Evolutionary conservation across 2,113 vertebrate species (phyloP), one percentile per base, ranked within the genome.

Genomic region (Rhadina sibilatrix): DNA sequence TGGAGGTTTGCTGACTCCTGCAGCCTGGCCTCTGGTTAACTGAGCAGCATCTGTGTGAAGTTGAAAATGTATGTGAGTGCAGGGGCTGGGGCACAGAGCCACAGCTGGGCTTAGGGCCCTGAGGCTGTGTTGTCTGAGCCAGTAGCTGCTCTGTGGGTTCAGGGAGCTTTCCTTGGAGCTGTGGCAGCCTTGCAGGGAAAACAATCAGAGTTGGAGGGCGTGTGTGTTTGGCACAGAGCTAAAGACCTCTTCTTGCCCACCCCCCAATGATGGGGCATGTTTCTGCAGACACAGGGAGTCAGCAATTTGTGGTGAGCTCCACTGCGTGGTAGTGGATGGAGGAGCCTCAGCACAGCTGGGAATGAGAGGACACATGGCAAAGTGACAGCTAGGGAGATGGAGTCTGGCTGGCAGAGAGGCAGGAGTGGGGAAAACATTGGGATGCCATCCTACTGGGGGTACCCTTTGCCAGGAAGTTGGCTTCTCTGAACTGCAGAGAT

Each of bases 231-330:
- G 72, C 72, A 78, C 13, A 37, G 64, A 78, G n/a, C 35, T 77
- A 24, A 69, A 60, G 61, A 16, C 22, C 17, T 18, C 37, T 86
- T 60, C 50, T 71, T 0, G 0, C 35, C 47, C 54, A 50, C 42
- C 47, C 28, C 57, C 10, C 76, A 68, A 0, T 61, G 81, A 81
- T 71, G 93, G 64, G 53, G 56, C 49, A 49, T 13, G 25, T 63
- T 89, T 79, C 91, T 87, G 69, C 40, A 49, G 63, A 53, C 89
- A 64, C 60, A 24, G 5, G 27, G 60, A 92, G 52, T 70, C 89
- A 59, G 56, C 81, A 78, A 89, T 93, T 81, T 89, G 80, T 91
- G 95, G 77, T 76, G 91, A 93, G 70, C 35, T 74, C 68, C 10
- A 3, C 37, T 35, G 83, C 35, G n/a, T 60, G 56, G n/a, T 4